These are phyloP conservation scores for Oophaga pumilio DNA, from an alignment of 2,113 vertebrate species.

Conservation along the genomic window DNA sequence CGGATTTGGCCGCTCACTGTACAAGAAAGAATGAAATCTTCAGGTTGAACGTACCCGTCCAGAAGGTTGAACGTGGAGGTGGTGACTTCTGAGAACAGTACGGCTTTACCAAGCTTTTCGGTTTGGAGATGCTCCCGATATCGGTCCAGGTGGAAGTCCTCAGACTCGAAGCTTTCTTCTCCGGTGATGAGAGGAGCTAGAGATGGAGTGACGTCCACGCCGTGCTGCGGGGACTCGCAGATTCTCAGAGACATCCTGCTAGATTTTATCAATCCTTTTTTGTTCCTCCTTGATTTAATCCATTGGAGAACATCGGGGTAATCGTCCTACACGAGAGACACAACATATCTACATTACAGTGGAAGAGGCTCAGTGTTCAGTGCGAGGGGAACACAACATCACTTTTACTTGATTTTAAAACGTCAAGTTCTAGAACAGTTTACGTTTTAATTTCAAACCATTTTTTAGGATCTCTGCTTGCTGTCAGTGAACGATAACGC, in stretches of 20 bases:
- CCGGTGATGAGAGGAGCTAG: slow-evolving; percentile 75
- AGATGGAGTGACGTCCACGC: slow-evolving; percentile 63
- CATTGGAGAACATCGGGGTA: slow-evolving; percentile 72
- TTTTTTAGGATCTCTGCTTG: too few species aligned
- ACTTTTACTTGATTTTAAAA: too few species aligned
- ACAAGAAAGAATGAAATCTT: not conserved
- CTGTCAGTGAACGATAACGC: too few species aligned
- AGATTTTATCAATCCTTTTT: slow-evolving; percentile 69
- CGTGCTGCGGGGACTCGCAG: slow-evolving; percentile 62
- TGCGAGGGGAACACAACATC: not conserved
- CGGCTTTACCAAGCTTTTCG: slow-evolving; percentile 74
- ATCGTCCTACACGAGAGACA: slow-evolving; percentile 65
- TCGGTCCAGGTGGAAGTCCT: slow-evolving; percentile 77
- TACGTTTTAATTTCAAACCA: too few species aligned
- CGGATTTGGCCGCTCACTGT: not conserved
- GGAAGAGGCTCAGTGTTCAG: not conserved
- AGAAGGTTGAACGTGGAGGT: slow-evolving; percentile 89
- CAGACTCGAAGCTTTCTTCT: slow-evolving; percentile 65
- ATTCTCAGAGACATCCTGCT: slow-evolving; percentile 77
- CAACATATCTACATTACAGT: not conserved
- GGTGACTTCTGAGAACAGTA: slow-evolving; percentile 83
- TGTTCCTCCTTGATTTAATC: slow-evolving; percentile 67
- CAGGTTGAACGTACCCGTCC: slow-evolving; percentile 79
- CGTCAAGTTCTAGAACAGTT: too few species aligned
- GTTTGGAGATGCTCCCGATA: slow-evolving; percentile 82